A percentile compares a stretch with the other conserved stretches of the same genome.
These are phyloP conservation scores for Thaleichthys pacificus DNA, from an alignment of 2,797 vertebrate genomes.

Conservation along the genomic window DNA sequence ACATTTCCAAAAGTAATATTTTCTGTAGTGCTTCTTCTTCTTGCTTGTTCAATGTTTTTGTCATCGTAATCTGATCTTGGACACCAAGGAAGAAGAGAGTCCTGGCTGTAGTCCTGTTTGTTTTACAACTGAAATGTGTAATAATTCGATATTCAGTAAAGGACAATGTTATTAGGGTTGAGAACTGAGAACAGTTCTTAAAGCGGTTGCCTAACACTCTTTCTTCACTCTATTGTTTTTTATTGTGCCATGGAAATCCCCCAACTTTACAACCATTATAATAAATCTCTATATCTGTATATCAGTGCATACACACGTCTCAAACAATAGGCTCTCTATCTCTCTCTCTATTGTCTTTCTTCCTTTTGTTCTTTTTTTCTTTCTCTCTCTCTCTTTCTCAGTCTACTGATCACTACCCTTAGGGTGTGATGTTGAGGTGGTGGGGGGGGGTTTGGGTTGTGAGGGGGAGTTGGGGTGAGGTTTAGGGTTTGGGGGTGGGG, in stretches of 20 bases:
- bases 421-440: too few species aligned
- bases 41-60: too few species aligned
- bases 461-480: not conserved
- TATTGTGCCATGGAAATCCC: conserved; percentile 10
- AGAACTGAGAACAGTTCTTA: conserved; percentile 6
- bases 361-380: too few species aligned
- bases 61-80: too few species aligned
- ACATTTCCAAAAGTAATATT: not conserved
- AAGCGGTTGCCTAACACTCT: conserved; percentile 10
- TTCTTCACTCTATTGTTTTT: not conserved
- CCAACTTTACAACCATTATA: not conserved
- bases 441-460: not conserved
- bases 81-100: not conserved
- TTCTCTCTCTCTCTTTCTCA: not conserved
- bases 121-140: conserved; percentile 23
- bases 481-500: not conserved
- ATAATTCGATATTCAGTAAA: conserved; percentile 22
- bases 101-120: conserved; percentile 2
- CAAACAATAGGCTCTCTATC: not conserved
- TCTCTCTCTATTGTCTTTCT: not conserved
- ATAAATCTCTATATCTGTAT: not conserved
- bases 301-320: not conserved
- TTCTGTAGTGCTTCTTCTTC: too few species aligned
- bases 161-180: conserved; percentile 17
- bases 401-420: not conserved